Evolutionary conservation across 2,113 vertebrate species (phyloP).

Genomic region (Haemorhous mexicanus): DNA sequence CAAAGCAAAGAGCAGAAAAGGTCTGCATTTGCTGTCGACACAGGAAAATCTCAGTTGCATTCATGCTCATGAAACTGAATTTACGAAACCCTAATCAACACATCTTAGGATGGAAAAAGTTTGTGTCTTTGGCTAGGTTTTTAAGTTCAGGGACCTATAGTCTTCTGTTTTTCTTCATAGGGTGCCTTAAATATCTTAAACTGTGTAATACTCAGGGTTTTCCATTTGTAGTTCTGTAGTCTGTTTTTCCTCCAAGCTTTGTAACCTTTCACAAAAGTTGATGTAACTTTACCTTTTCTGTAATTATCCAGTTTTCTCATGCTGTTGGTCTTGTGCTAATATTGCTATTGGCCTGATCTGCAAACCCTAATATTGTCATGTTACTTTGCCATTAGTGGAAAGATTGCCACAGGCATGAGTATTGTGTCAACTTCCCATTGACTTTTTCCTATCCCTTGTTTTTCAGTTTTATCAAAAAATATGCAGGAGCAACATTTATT

Average conservation of each 20-base stretch:
- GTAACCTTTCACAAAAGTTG: not conserved
- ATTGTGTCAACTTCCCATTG: accelerated
- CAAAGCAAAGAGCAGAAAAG: not conserved
- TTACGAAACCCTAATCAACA: not conserved
- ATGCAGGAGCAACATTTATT: not conserved
- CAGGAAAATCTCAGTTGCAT: not conserved
- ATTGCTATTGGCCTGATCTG: not conserved
- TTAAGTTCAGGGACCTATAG: not conserved
- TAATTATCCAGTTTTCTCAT: not conserved
- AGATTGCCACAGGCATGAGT: not conserved
- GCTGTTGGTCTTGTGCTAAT: not conserved
- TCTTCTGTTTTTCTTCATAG: not conserved
- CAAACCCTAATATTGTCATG: not conserved
- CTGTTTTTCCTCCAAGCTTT: not conserved
- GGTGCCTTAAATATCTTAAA: not conserved
- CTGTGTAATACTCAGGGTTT: not conserved
- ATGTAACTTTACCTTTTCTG: not conserved
- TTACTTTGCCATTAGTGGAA: not conserved
- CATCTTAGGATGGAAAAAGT: not conserved
- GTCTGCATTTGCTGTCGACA: not conserved
- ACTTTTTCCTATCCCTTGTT: not conserved
- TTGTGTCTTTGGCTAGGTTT: not conserved
- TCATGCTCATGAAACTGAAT: not conserved
- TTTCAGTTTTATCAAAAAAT: not conserved
- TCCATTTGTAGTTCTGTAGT: not conserved